Evolutionary conservation across 2,113 vertebrate species (phyloP).

Genomic region (Hemiscyllium ocellatum): DNA sequence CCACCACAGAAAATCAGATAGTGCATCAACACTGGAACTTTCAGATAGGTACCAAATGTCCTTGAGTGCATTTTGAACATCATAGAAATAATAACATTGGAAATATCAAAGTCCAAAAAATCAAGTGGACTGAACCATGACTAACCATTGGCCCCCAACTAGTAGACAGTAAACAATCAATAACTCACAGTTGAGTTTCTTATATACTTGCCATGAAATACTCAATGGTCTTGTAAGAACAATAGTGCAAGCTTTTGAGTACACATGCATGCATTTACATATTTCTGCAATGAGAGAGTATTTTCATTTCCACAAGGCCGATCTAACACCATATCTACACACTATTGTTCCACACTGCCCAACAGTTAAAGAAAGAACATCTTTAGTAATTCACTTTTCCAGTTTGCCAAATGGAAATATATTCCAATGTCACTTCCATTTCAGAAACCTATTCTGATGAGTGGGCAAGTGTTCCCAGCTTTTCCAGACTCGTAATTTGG

Average conservation of each 20-base stretch:
- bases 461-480: not conserved
- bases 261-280: not conserved
- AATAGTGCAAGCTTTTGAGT: not conserved
- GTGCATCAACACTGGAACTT: not conserved
- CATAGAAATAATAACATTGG: too few species aligned
- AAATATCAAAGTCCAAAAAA: not conserved
- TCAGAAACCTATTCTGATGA: not conserved
- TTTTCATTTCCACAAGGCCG: not conserved
- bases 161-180: not conserved
- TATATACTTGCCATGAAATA: not conserved
- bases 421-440: not conserved
- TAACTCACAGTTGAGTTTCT: not conserved
- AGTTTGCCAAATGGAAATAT: not conserved
- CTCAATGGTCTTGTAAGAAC: not conserved
- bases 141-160: not conserved
- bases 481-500: not conserved
- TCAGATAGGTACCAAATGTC: not conserved
- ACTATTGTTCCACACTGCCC: not conserved
- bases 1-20: not conserved
- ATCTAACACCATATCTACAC: not conserved
- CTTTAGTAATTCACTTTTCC: not conserved
- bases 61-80: not conserved
- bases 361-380: not conserved
- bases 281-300: not conserved
- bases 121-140: not conserved